Conservation (phyloP, 2,113 vertebrate species). For the Empidonax alnorum region DNA sequence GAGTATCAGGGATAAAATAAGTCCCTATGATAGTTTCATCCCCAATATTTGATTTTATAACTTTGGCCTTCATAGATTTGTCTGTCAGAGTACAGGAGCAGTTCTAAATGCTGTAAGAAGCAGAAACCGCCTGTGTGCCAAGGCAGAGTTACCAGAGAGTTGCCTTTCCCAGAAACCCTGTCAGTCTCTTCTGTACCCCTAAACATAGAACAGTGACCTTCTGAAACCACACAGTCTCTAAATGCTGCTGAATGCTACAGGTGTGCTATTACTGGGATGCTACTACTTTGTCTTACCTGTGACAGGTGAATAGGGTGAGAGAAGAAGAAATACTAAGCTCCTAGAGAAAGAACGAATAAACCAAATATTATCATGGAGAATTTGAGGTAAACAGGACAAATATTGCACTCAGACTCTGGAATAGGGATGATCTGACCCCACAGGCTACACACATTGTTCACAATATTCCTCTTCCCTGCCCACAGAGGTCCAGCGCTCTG, state of each 20-base stretch:
- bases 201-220: background rate
- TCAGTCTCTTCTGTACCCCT: background rate
- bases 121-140: background rate
- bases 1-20: background rate
- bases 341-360: background rate
- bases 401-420: background rate
- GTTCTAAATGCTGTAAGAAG: background rate
- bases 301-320: background rate
- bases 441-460: background rate
- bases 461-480: background rate
- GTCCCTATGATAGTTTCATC: background rate
- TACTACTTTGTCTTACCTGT: background rate
- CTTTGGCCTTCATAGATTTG: background rate
- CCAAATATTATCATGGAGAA: background rate
- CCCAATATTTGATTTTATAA: background rate
- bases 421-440: background rate
- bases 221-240: background rate
- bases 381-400: background rate
- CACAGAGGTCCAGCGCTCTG: background rate
- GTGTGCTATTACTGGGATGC: background rate
- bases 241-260: rapidly evolving
- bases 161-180: background rate
- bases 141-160: background rate
- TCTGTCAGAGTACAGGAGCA: background rate
- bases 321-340: background rate